These are phyloP conservation scores for Patagioenas fasciata DNA, from an alignment of 2,113 vertebrate species.

Conservation along the genomic window DNA sequence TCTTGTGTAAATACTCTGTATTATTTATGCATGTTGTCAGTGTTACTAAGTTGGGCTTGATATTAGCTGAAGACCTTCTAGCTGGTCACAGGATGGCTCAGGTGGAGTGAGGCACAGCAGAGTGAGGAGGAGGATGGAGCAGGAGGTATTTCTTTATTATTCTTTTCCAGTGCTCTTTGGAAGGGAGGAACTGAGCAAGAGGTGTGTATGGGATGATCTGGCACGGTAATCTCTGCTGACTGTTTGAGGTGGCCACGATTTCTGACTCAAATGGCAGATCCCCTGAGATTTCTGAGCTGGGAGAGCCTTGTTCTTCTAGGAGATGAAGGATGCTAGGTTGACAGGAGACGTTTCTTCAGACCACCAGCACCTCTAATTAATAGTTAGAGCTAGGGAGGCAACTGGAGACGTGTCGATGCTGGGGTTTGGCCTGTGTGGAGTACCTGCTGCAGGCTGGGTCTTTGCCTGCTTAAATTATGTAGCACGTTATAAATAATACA, in stretches of 20 bases:
- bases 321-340: background rate
- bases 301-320: background rate
- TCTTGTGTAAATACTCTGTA: background rate
- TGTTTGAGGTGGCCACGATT: background rate
- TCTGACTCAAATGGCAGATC: background rate
- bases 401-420: background rate
- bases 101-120: background rate
- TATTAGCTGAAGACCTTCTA: background rate
- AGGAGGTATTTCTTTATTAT: background rate
- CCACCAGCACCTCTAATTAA: background rate
- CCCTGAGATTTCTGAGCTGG: background rate
- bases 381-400: background rate
- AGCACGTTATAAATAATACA: background rate
- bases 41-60: background rate
- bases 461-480: slow-evolving; percentile 25
- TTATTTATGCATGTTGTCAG: slow-evolving; percentile 1
- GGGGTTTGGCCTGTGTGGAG: background rate
- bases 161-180: background rate
- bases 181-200: background rate
- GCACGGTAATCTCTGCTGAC: background rate
- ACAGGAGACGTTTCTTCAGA: background rate
- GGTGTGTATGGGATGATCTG: background rate
- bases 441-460: slow-evolving; percentile 1
- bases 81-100: background rate
- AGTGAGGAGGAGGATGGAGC: background rate